Percentiles rank a stretch among this genome's conserved stretches.
These are phyloP conservation scores for Phataginus tricuspis DNA, from an alignment of 2,797 vertebrate species.

Conservation along the genomic window DNA sequence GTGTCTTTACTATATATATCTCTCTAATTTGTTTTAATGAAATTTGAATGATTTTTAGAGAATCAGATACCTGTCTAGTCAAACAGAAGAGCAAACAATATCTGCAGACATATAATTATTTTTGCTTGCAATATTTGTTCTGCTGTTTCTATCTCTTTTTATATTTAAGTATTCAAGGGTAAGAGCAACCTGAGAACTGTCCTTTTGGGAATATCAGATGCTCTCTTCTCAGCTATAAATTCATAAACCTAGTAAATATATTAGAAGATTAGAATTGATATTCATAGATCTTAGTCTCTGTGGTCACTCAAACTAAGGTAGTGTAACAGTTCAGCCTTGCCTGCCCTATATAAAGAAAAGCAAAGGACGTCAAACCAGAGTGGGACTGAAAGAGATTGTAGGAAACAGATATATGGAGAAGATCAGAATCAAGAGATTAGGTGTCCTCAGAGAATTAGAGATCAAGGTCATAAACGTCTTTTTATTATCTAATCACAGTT, in stretches of 20 bases:
- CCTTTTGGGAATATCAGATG: not conserved
- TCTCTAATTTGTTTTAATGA: not conserved
- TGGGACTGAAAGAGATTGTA: not conserved
- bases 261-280: not conserved
- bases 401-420: not conserved
- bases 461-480: not conserved
- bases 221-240: not conserved
- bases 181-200: not conserved
- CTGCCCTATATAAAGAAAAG: not conserved
- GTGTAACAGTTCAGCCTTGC: not conserved
- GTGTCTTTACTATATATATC: not conserved
- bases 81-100: not conserved
- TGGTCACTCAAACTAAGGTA: not conserved
- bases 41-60: constrained; percentile 9
- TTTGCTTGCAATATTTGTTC: not conserved
- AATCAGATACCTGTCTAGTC: not conserved
- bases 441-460: not conserved
- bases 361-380: not conserved
- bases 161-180: not conserved
- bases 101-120: not conserved
- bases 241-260: not conserved
- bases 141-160: not conserved
- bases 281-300: not conserved
- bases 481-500: not conserved
- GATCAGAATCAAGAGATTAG: not conserved